phyloP scores from a whole-genome alignment of 2,113 vertebrate genomes.

The Tragelaphus strepsiceros region DNA sequence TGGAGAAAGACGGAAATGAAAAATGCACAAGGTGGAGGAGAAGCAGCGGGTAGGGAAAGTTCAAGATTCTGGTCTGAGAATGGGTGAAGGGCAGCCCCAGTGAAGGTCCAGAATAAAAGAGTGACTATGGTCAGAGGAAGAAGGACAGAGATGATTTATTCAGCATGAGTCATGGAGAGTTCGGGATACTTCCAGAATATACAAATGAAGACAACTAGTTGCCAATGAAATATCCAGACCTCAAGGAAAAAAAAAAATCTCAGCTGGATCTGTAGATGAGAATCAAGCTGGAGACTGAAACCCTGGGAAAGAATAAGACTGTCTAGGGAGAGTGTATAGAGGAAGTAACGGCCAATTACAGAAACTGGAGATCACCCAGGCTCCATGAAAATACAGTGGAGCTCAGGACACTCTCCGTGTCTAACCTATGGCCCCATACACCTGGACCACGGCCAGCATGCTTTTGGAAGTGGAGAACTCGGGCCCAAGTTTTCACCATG shows the following conservation, averaged over 20 bases:
- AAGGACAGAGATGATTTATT: background rate
- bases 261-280: background rate
- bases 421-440: background rate
- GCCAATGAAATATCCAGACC: background rate
- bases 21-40: background rate
- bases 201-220: background rate
- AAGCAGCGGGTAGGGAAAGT: background rate
- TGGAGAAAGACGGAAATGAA: background rate
- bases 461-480: background rate
- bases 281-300: background rate
- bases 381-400: background rate
- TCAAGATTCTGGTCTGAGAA: background rate
- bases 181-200: background rate
- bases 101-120: background rate
- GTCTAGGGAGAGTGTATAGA: background rate
- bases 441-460: background rate
- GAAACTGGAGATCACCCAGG: constrained; percentile 2
- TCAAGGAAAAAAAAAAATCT: constrained; percentile 3
- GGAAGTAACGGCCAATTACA: constrained; percentile 5
- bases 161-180: background rate
- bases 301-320: background rate
- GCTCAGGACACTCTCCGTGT: background rate
- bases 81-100: background rate
- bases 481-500: background rate
- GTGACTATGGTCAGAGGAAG: background rate